Percentiles rank a stretch among this genome's conserved stretches.
These are phyloP conservation scores for Lates japonicus DNA, from an alignment of 2,797 vertebrate species.

Conservation along the genomic window DNA sequence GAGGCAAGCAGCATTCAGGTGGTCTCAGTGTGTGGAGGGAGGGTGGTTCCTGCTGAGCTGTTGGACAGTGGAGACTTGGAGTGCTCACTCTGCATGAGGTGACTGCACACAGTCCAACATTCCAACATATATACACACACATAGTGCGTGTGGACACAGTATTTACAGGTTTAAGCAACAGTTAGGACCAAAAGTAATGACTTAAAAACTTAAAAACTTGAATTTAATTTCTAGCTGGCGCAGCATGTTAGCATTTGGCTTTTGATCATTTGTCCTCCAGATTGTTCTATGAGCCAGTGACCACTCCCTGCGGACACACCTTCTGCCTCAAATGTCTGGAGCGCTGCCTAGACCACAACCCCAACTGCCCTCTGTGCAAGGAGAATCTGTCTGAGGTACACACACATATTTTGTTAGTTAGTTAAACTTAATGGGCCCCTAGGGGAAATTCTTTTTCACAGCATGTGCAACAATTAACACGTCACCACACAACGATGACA, in stretches of 20 bases:
- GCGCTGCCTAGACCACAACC: constrained; percentile 94
- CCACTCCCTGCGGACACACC: constrained; percentile 94
- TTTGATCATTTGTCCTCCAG: constrained; percentile 45
- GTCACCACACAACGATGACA: no score
- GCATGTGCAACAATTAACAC: no score
- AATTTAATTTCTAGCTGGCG: not conserved
- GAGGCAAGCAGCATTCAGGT: constrained; percentile 64
- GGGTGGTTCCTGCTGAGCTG: constrained; percentile 80
- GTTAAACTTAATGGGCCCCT: no score
- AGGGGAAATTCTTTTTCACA: no score
- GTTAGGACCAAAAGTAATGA: not conserved
- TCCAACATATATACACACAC: not conserved
- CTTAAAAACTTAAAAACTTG: not conserved
- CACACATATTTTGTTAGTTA: not conserved
- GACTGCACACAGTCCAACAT: not conserved
- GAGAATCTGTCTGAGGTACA: constrained; percentile 93
- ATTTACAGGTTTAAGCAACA: not conserved
- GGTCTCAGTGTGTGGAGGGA: constrained; percentile 15
- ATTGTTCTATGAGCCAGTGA: constrained; percentile 91
- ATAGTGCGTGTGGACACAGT: not conserved
- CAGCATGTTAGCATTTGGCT: not conserved
- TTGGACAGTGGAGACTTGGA: constrained; percentile 91
- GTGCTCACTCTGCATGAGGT: constrained; percentile 96
- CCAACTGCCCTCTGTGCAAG: constrained; percentile 95
- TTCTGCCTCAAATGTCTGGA: constrained; percentile 98